These are phyloP conservation scores for Himalopsyche japonica DNA, from an alignment of 2,888 invertebrate species.

Conservation along the genomic window DNA sequence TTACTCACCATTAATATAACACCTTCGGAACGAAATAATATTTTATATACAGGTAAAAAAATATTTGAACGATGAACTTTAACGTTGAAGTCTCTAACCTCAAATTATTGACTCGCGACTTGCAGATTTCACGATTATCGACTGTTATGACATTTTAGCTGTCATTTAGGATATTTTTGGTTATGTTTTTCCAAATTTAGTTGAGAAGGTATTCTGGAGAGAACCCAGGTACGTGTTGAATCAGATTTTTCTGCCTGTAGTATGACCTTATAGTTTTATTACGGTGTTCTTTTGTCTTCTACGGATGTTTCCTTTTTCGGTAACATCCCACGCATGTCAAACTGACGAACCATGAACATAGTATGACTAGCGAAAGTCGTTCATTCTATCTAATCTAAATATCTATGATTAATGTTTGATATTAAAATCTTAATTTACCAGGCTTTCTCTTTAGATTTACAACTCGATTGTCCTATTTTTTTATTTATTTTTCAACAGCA, in stretches of 20 bases:
- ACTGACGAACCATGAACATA: neutral
- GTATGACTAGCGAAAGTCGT: neutral
- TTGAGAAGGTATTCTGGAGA: neutral
- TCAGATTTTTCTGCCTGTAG: neutral
- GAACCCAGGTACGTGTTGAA: neutral
- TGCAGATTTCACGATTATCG: constrained; percentile 28
- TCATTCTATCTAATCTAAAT: neutral
- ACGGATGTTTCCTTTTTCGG: neutral
- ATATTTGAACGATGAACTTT: neutral
- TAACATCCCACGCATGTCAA: neutral
- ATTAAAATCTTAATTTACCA: neutral
- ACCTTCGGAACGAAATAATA: neutral
- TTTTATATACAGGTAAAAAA: neutral
- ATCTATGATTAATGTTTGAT: neutral
- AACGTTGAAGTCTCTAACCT: neutral
- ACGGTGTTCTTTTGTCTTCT: neutral
- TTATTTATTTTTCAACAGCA: no score
- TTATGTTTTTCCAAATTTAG: neutral
- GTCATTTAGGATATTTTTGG: constrained; percentile 2
- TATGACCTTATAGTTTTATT: neutral
- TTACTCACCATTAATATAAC: neutral
- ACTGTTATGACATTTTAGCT: constrained; percentile 14
- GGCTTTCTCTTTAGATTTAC: neutral
- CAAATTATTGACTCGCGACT: neutral
- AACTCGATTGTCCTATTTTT: no score